phyloP scores from a whole-genome alignment of 2,113 vertebrate species.

The Elephas maximus region DNA sequence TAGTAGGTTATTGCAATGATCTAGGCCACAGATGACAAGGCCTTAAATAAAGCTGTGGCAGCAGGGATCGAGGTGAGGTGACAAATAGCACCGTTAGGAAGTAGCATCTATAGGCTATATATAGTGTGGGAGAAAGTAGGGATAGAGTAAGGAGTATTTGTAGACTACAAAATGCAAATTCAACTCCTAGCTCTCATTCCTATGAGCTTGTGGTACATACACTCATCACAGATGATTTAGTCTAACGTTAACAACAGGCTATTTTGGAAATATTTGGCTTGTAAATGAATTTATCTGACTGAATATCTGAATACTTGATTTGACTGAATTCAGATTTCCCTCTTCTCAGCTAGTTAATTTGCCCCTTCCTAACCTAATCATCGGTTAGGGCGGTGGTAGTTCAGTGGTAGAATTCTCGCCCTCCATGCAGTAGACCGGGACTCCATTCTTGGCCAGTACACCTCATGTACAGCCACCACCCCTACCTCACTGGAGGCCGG shows the following conservation, averaged over 20 bases:
- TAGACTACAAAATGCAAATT: not conserved
- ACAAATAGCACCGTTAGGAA: conserved; percentile 46
- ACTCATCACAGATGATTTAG: not conserved
- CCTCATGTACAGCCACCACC: not conserved
- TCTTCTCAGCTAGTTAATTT: not conserved
- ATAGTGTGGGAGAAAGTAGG: not conserved
- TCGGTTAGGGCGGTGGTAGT: not conserved
- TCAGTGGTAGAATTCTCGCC: not conserved
- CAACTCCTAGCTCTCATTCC: not conserved
- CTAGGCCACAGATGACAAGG: conserved; percentile 70
- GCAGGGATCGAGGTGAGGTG: conserved; percentile 36
- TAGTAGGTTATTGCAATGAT: conserved; percentile 74
- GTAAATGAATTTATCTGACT: not conserved
- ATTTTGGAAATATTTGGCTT: not conserved
- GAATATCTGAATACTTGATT: not conserved
- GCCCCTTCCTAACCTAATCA: not conserved
- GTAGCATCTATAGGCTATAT: conserved; percentile 18
- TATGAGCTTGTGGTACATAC: not conserved
- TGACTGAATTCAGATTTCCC: not conserved
- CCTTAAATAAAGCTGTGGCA: conserved; percentile 72
- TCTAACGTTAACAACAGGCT: not conserved
- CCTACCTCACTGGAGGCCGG: not conserved
- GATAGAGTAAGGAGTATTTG: not conserved
- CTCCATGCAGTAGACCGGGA: not conserved
- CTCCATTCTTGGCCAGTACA: not conserved